Conservation (phyloP, 2,797 vertebrate genomes). For the Lepilemur ruficaudatus region DNA sequence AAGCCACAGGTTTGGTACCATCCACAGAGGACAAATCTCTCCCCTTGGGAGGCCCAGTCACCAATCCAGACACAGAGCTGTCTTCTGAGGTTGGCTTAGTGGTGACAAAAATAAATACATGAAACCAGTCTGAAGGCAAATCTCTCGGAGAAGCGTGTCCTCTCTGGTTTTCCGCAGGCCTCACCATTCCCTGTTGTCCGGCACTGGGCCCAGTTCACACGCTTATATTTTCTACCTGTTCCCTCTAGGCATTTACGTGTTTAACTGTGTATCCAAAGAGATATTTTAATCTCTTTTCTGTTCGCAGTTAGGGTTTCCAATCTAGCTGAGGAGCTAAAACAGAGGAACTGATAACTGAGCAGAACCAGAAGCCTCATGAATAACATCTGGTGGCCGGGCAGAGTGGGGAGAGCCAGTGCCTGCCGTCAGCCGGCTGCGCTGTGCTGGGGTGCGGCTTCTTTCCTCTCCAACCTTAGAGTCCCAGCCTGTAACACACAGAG, state of each 20-base stretch:
- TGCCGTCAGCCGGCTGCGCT: fast-evolving
- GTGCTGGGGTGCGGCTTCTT: fast-evolving
- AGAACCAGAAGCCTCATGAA: not conserved
- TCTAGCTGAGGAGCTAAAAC: not conserved
- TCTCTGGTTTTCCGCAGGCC: not conserved
- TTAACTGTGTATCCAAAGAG: fast-evolving
- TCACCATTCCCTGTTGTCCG: not conserved
- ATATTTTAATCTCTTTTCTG: not conserved
- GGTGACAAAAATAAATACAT: not conserved
- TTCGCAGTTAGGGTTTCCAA: fast-evolving
- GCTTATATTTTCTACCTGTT: not conserved
- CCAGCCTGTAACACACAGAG: fast-evolving
- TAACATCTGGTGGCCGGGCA: too few relatives aligned
- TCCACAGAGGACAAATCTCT: fast-evolving
- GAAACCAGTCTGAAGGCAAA: fast-evolving
- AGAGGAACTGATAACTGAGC: too few relatives aligned
- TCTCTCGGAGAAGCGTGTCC: fast-evolving
- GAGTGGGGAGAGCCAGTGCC: fast-evolving
- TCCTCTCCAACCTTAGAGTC: fast-evolving
- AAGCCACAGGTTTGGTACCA: too few relatives aligned
- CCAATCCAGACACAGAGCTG: not conserved
- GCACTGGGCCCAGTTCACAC: fast-evolving
- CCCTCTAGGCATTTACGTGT: fast-evolving
- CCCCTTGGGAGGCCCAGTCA: fast-evolving
- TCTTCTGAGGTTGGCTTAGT: not conserved